A percentile compares a stretch with the other conserved stretches of the same genome.
Conservation (phyloP, 2,797 vertebrate genomes). For the Pangasius djambal region DNA sequence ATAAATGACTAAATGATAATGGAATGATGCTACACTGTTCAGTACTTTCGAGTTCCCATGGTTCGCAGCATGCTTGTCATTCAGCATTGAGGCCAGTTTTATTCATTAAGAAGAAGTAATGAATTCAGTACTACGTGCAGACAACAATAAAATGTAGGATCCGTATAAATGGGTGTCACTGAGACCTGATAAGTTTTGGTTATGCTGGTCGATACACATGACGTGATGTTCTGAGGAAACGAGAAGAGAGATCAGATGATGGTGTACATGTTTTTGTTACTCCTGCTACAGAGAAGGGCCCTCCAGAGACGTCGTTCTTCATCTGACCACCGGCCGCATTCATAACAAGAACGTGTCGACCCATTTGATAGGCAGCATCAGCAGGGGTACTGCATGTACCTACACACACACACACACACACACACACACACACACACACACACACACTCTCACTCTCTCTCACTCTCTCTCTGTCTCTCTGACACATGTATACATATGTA, state of each 20-base stretch:
- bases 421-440: neutral
- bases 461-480: neutral
- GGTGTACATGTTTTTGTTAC: neutral
- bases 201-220: neutral
- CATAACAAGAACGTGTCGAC: slow-evolving; percentile 99
- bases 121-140: neutral
- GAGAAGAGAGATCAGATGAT: neutral
- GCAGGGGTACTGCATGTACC: slow-evolving; percentile 76
- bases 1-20: neutral
- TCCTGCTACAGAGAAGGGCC: slow-evolving; percentile 73
- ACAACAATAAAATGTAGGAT: neutral
- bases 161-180: no score
- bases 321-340: slow-evolving; percentile 91
- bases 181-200: neutral
- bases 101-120: neutral
- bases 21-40: neutral
- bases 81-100: neutral
- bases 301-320: slow-evolving; percentile 85
- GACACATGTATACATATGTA: neutral
- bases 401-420: slow-evolving; percentile 12
- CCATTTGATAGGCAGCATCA: slow-evolving; percentile 93
- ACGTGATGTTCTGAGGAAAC: neutral
- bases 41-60: neutral
- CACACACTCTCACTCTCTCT: neutral
- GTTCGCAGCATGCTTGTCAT: neutral